Base-by-base conservation (phyloP, 2,797 vertebrate genomes). In the Paguma larvata region DNA sequence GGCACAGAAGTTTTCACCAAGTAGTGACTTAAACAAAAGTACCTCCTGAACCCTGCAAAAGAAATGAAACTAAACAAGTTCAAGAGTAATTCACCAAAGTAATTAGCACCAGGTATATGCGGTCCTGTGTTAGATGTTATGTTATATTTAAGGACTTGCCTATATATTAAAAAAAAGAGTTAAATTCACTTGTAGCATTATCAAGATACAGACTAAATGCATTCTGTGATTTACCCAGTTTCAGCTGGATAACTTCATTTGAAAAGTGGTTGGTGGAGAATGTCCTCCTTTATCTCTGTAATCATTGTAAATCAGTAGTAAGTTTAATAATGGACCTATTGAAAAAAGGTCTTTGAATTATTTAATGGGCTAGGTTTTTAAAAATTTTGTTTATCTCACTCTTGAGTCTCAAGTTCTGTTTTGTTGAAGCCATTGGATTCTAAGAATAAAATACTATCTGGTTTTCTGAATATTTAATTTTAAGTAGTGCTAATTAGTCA, bases 391-490 rank as follows among this genome's bases (percentile, higher is more conserved):
- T 48, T 51, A 10, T 56, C 51, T 72, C 12, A 23, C 46, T 38
- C 14, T 90, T 56, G 23, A 90, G 6, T 65, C 38, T 93, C 6
- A 38, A 41, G 48, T 73, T 95, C 16, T 70, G 48, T 82, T 89
- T 93, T 92, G 23, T 83, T 94, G 72, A 53, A 46, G 32, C n/a
- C 41, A 53, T 79, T 46, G 84, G n/a, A 78, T 68, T 86, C 15
- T 59, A 82, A 46, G 25, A 89, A 70, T 68, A 72, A 95, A 89
- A 41, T 77, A 25, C 9, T 32, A 4, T 44, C 25, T 96, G 32
- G 11, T 67, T 89, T 91, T 94, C 25, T 82, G 38, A 73, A 82
- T 79, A 48, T 85, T 62, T 78, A 32, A 41, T 62, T 96, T 90
- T 84, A 85, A 75, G 16, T 48, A 51, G 32, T 89, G 8, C 19